These are phyloP conservation scores for Chrysopilus asiliformis DNA, from an alignment of 2,888 invertebrate genomes.

Conservation along the genomic window DNA sequence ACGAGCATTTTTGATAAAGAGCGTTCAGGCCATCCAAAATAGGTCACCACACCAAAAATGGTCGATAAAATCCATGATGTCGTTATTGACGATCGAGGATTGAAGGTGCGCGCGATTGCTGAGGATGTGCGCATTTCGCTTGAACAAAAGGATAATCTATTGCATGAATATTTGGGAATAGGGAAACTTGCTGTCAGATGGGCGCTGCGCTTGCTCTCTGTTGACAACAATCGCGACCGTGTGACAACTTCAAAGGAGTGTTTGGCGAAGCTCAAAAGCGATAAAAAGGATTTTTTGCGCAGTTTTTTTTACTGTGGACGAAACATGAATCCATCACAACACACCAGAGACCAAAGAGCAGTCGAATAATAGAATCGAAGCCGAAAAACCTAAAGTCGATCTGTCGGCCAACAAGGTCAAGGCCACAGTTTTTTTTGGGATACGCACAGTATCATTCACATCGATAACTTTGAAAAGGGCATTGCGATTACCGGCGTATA, in stretches of 20 bases:
- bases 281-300: not conserved
- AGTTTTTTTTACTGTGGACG: not conserved
- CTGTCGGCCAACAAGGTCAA: not conserved
- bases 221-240: not conserved
- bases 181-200: not conserved
- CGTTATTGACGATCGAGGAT: constrained; percentile 8
- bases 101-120: constrained; percentile 8
- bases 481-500: too few species aligned
- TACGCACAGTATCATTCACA: not conserved
- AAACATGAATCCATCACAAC: not conserved
- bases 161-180: constrained; percentile 10
- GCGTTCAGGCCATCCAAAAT: constrained; percentile 11
- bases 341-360: not conserved
- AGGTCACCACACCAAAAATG: constrained; percentile 4
- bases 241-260: not conserved
- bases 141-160: constrained; percentile 10
- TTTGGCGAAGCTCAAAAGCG: not conserved
- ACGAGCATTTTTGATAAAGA: constrained; percentile 4
- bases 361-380: not conserved
- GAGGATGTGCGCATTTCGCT: constrained; percentile 7
- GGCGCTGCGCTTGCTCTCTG: not conserved
- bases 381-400: too few species aligned
- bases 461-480: too few species aligned
- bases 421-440: not conserved
- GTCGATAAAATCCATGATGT: constrained; percentile 3